phyloP scores from a whole-genome alignment of 2,888 invertebrate genomes.

The Drosophila hamatofila region DNA sequence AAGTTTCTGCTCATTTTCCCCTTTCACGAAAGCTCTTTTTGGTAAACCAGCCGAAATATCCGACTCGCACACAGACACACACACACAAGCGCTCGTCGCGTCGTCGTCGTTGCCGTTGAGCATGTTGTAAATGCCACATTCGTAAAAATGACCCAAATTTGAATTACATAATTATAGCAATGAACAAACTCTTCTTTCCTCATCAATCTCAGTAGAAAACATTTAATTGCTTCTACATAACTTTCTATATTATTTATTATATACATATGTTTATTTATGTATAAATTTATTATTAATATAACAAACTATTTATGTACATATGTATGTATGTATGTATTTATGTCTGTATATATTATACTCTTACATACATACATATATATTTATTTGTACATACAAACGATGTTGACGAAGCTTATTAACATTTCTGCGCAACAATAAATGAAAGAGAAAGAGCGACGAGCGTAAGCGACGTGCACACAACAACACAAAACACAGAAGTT shows the following conservation, averaged over 20 bases:
- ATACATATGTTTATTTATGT: neutral
- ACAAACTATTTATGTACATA: neutral
- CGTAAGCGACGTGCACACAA: slow-evolving; percentile 46
- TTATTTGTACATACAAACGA: slow-evolving; percentile 25
- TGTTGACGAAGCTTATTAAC: slow-evolving; percentile 53
- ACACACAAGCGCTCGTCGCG: slow-evolving; percentile 34
- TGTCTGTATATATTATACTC: neutral
- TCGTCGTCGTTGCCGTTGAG: slow-evolving; percentile 44
- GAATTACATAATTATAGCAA: slow-evolving; percentile 72
- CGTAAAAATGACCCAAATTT: slow-evolving; percentile 79
- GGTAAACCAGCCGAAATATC: slow-evolving; percentile 69
- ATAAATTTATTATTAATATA: neutral
- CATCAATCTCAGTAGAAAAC: slow-evolving; percentile 65
- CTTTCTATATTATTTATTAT: slow-evolving; percentile 27
- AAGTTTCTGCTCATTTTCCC: slow-evolving; percentile 68
- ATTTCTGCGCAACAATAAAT: slow-evolving; percentile 68
- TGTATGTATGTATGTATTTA: neutral
- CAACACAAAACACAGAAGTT: slow-evolving; percentile 49
- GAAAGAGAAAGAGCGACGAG: slow-evolving; percentile 60
- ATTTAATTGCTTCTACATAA: slow-evolving; percentile 20
- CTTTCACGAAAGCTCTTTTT: slow-evolving; percentile 77
- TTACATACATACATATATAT: slow-evolving; percentile 3
- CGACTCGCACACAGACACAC: slow-evolving; percentile 45
- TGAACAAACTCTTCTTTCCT: slow-evolving; percentile 63
- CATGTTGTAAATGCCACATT: slow-evolving; percentile 73